Conservation (phyloP, 2,797 vertebrate species). For the Aulostomus chinensis region DNA sequence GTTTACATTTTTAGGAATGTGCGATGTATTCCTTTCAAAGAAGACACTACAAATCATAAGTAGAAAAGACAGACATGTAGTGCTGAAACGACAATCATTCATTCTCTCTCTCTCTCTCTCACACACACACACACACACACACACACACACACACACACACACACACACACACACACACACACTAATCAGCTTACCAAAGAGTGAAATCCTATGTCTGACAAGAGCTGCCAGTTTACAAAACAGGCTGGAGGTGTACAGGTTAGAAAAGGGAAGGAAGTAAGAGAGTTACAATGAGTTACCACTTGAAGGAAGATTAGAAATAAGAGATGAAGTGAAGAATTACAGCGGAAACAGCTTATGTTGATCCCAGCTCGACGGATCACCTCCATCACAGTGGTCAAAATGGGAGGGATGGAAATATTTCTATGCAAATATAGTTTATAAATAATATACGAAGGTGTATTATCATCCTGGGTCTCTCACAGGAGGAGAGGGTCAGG, state of each 20-base stretch:
- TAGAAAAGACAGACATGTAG: too few species aligned
- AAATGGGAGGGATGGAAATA: too few species aligned
- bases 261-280: constrained; percentile 39
- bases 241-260: constrained; percentile 80
- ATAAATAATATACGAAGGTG: too few species aligned
- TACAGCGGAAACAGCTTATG: not conserved
- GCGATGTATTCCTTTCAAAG: too few species aligned
- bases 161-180: constrained; percentile 5
- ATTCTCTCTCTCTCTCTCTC: too few species aligned
- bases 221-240: constrained; percentile 99
- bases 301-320: constrained; percentile 6
- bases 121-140: not conserved
- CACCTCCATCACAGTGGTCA: too few species aligned
- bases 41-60: too few species aligned
- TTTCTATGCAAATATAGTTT: too few species aligned
- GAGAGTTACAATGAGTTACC: constrained; percentile 33
- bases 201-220: constrained; percentile 99
- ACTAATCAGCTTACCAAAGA: constrained; percentile 90
- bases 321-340: constrained; percentile 3
- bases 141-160: constrained; percentile 5
- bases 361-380: too few species aligned
- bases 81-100: not conserved
- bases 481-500: too few species aligned
- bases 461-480: too few species aligned
- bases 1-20: too few species aligned